Evolutionary conservation across 2,113 vertebrate species (phyloP).

Genomic region (Microtus oregoni): DNA sequence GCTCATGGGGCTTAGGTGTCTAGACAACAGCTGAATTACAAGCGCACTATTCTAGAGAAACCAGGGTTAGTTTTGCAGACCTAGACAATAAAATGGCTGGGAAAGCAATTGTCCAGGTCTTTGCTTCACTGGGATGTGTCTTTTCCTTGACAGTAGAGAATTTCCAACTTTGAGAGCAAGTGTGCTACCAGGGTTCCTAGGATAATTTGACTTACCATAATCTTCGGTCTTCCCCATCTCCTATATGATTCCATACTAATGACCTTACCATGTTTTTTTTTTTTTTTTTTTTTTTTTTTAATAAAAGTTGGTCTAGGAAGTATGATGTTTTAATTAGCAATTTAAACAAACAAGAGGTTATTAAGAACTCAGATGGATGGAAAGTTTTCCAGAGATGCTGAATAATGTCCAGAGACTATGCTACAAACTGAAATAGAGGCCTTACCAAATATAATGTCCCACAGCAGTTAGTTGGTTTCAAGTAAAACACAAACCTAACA

Average conservation of each 20-base stretch:
- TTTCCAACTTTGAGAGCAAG: background rate
- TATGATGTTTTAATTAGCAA: conserved; percentile 50
- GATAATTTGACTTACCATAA: background rate
- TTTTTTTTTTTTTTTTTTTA: background rate
- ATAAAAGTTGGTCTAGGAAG: background rate
- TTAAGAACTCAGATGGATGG: conserved; percentile 49
- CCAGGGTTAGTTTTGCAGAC: conserved; percentile 77
- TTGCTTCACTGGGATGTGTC: conserved; percentile 75
- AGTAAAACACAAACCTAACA: background rate
- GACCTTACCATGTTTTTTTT: background rate
- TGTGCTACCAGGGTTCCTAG: background rate
- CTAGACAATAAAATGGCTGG: conserved; percentile 75
- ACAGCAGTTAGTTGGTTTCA: background rate
- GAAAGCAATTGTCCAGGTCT: conserved; percentile 71
- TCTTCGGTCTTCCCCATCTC: background rate
- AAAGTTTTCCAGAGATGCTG: conserved; percentile 57
- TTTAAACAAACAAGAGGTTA: conserved; percentile 48
- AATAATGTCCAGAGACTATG: conserved; percentile 17
- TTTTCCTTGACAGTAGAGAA: conserved; percentile 66
- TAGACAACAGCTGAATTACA: conserved; percentile 79
- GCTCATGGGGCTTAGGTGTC: conserved; percentile 79
- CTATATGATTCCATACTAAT: background rate
- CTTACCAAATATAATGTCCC: conserved; percentile 20
- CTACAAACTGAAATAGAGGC: conserved; percentile 30
- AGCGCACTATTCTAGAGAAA: conserved; percentile 77